Percentiles rank a stretch among this genome's conserved stretches.
Conservation (phyloP, 1,140 invertebrate genomes). For the Ruditapes philippinarum region DNA sequence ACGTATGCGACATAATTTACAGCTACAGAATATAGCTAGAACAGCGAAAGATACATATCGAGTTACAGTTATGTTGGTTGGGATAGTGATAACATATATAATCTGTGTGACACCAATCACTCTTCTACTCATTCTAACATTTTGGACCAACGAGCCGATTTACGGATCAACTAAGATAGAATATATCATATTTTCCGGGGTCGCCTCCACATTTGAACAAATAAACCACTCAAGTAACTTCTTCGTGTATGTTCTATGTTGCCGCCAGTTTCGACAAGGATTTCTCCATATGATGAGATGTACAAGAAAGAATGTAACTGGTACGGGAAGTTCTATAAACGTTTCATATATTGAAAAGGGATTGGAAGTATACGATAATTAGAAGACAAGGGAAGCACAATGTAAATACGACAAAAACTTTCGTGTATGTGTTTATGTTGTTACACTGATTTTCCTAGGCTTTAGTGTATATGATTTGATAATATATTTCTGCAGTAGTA, state of each 20-base stretch:
- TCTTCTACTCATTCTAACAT: constrained; percentile 52
- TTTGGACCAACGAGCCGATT: constrained; percentile 32
- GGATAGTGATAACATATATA: constrained; percentile 65
- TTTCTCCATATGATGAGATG: neutral
- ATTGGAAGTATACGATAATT: no score
- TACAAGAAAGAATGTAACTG: no score
- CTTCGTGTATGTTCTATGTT: constrained; percentile 52
- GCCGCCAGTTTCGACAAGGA: constrained; percentile 24
- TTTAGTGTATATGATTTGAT: no score
- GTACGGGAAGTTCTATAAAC: no score
- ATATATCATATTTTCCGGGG: constrained; percentile 50
- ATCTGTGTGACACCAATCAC: constrained; percentile 64
- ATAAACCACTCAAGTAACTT: constrained; percentile 66
- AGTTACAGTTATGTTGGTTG: constrained; percentile 66
- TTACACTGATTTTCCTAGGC: no score
- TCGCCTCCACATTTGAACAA: constrained; percentile 56
- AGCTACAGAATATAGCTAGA: neutral
- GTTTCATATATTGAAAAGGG: no score
- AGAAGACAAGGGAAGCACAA: no score
- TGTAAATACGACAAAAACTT: no score
- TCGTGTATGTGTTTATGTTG: no score
- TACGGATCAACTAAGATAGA: constrained; percentile 40
- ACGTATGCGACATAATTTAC: neutral
- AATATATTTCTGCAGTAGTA: no score
- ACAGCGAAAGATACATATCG: neutral